Conservation (phyloP, 2,888 invertebrate genomes). For the Scaeva pyrastri region DNA sequence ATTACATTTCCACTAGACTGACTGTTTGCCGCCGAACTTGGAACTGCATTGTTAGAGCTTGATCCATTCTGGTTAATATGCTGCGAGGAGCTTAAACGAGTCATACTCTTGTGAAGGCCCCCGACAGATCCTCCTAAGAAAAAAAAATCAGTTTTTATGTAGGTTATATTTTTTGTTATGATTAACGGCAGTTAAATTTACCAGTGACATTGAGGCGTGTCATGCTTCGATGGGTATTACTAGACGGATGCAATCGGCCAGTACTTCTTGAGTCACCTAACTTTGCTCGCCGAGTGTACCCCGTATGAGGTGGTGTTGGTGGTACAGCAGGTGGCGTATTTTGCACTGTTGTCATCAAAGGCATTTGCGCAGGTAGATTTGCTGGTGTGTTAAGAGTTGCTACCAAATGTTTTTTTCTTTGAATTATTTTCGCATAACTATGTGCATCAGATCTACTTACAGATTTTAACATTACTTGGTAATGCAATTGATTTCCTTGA, state of each 20-base stretch:
- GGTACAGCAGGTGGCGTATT: constrained; percentile 74
- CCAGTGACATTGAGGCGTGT: constrained; percentile 90
- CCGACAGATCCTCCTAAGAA: constrained; percentile 87
- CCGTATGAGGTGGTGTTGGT: constrained; percentile 82
- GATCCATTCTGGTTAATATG: constrained; percentile 88
- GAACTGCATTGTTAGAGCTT: constrained; percentile 77
- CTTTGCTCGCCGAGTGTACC: constrained; percentile 87
- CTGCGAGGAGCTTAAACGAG: constrained; percentile 90
- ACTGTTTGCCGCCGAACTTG: constrained; percentile 59
- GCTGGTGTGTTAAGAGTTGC: constrained; percentile 78
- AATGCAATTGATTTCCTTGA: constrained; percentile 53
- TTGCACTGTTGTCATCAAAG: constrained; percentile 31
- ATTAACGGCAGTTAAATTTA: constrained; percentile 74
- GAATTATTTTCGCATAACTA: neutral
- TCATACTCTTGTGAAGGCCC: constrained; percentile 93
- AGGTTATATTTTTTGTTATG: neutral
- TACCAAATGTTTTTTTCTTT: neutral
- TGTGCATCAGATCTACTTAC: constrained; percentile 71
- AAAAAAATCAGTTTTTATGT: neutral
- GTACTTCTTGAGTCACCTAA: constrained; percentile 91
- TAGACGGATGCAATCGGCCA: constrained; percentile 89
- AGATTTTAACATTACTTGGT: constrained; percentile 79
- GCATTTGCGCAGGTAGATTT: constrained; percentile 50
- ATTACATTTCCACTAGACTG: constrained; percentile 79
- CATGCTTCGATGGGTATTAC: constrained; percentile 91